Conservation (phyloP, 2,888 invertebrate species). For the Leuctra nigra region DNA sequence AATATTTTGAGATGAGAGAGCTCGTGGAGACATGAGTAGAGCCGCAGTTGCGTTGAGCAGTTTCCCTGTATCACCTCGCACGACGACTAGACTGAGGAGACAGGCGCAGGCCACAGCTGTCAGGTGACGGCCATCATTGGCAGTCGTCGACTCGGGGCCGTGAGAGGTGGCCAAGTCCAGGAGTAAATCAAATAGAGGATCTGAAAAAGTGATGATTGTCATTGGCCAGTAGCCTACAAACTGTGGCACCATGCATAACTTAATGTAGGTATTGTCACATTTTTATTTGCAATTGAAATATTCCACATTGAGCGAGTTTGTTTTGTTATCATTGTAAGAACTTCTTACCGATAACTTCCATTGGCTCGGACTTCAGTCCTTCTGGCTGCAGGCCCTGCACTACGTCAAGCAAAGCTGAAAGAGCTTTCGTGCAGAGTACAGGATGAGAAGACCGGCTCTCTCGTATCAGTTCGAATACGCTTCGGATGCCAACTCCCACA, state of each 20-base stretch:
- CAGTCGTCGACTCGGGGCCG: conserved; percentile 50
- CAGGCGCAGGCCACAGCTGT: conserved; percentile 89
- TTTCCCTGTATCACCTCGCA: conserved; percentile 87
- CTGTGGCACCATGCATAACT: too few species aligned
- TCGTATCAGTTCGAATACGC: conserved; percentile 85
- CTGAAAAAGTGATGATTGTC: too few species aligned
- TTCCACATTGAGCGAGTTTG: too few species aligned
- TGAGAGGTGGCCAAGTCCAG: conserved; percentile 73
- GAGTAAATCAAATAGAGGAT: conserved; percentile 76
- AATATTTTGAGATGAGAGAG: conserved; percentile 71
- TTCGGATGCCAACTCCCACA: conserved; percentile 73
- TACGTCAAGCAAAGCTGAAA: conserved; percentile 82
- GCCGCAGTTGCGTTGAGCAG: conserved; percentile 81
- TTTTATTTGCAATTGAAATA: too few species aligned
- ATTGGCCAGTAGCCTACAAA: too few species aligned
- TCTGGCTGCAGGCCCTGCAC: conserved; percentile 86
- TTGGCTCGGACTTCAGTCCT: conserved; percentile 73
- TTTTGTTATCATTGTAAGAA: too few species aligned
- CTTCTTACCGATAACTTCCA: conserved; percentile 57
- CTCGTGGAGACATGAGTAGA: conserved; percentile 75
- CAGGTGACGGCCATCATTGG: conserved; percentile 59
- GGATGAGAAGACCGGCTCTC: conserved; percentile 81
- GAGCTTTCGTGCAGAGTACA: conserved; percentile 77
- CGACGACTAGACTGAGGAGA: conserved; percentile 84
- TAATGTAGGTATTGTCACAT: too few species aligned